Conservation (phyloP, 2,888 invertebrate genomes). For the Esperia sulphurella region DNA sequence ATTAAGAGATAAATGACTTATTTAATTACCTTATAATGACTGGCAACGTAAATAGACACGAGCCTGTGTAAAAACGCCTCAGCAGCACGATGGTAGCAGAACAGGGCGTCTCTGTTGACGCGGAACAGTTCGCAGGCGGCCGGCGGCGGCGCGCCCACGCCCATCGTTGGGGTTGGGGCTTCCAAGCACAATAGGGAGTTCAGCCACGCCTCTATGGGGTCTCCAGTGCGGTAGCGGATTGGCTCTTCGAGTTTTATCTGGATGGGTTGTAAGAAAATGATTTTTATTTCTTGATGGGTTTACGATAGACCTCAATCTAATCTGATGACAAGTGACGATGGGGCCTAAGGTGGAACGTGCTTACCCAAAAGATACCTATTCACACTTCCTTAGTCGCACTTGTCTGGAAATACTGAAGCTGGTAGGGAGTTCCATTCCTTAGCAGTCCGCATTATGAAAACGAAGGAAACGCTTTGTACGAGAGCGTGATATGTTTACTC, state of each 20-base stretch:
- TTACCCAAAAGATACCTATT: no score
- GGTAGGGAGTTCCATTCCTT: no score
- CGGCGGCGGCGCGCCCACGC: conserved; percentile 93
- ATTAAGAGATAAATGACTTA: no score
- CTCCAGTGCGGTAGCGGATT: conserved; percentile 93
- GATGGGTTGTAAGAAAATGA: background rate
- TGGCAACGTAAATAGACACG: conserved; percentile 96
- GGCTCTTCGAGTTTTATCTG: conserved; percentile 93
- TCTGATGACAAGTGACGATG: no score
- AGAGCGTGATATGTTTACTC: no score
- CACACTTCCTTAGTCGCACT: no score
- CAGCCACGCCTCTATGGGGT: conserved; percentile 95
- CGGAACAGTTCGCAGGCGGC: conserved; percentile 93
- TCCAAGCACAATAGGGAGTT: conserved; percentile 94
- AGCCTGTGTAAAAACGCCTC: conserved; percentile 95
- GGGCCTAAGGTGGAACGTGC: no score
- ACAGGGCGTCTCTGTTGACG: conserved; percentile 92
- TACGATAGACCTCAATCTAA: no score
- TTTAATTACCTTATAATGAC: conserved; percentile 93
- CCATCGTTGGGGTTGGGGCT: conserved; percentile 83
- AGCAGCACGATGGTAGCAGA: conserved; percentile 96
- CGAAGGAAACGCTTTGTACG: no score
- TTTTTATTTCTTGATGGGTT: no score
- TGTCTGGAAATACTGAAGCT: no score
- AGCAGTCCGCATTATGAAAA: no score